These are phyloP conservation scores for Eupithecia dodoneata DNA, from an alignment of 2,888 invertebrate species.

Conservation along the genomic window DNA sequence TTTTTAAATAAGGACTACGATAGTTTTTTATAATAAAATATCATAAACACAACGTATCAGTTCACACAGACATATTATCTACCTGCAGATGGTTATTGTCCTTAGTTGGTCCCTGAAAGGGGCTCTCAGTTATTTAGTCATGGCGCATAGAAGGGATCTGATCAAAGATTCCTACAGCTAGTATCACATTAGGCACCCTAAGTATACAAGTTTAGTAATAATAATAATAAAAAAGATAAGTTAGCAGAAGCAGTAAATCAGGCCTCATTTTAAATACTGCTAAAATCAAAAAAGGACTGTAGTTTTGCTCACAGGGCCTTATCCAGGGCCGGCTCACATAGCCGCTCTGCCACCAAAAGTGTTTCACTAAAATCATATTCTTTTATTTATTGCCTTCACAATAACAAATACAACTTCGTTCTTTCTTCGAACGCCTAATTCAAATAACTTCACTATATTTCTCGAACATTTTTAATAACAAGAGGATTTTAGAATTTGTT, in stretches of 20 bases:
- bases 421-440: not conserved
- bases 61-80: not conserved
- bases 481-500: not conserved
- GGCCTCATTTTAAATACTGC: not conserved
- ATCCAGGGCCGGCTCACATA: not conserved
- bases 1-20: too few relatives aligned
- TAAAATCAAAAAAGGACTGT: not conserved
- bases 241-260: not conserved
- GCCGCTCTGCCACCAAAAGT: not conserved
- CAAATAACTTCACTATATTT: not conserved
- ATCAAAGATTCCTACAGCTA: conserved; percentile 39
- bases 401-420: not conserved
- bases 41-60: not conserved
- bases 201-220: conserved; percentile 22
- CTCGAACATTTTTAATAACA: not conserved
- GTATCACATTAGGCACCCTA: conserved; percentile 43
- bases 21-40: too few relatives aligned
- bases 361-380: not conserved
- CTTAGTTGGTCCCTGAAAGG: not conserved
- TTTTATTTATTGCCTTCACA: not conserved
- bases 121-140: conserved; percentile 13
- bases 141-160: conserved; percentile 28
- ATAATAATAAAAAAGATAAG: not conserved
- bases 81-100: not conserved
- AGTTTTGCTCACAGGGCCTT: not conserved